Evolutionary conservation across 2,797 vertebrate species (phyloP), one percentile per base, ranked within the genome.

Genomic region (Sus cebifrons): DNA sequence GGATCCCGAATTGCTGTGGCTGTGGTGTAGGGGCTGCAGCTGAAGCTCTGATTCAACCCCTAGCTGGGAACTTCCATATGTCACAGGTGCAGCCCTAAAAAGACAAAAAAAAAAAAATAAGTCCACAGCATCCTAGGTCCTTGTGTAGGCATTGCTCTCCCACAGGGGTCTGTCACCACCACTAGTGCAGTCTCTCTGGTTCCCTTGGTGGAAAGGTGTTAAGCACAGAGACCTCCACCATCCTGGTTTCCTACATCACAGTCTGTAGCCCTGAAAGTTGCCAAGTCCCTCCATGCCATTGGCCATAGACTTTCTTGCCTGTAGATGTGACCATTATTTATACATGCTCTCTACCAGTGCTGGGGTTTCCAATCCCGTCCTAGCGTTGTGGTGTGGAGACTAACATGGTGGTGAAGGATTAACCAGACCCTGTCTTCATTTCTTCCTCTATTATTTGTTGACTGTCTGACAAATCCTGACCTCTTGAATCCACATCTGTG

Each of bases 361-460:
- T 68, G 13, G 36, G 13, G 17, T 83, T 75, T 77, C 29, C 16
- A 68, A 27, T 75, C 32, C 67, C 23, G 54, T 79, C 32, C 60
- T 52, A 36, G 36, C 36, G 36, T 36, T 36, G 17, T 40, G 40
- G n/a, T 81, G n/a, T 81, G 21, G 65, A 64, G 67, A 87, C 65
- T 29, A 67, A 8, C 16, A 11, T 32, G 58, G 52, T 16, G 36
- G 79, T 23, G 49, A 89, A 89, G 23, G 29, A 84, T 89, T 62
- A 60, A 6, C 86, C 75, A 74, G 36, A 89, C 29, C 60, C 29
- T 40, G 36, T 89, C 78, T 68, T 89, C 52, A 54, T 67, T 60
- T 18, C 52, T 91, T 84, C 79, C 64, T 78, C 36, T 85, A 10
- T 21, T 68, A 20, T 62, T 93, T 93, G 64, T 78, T 86, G 40